Conservation (phyloP, 2,113 vertebrate genomes). For the Crotalus helleri region DNA sequence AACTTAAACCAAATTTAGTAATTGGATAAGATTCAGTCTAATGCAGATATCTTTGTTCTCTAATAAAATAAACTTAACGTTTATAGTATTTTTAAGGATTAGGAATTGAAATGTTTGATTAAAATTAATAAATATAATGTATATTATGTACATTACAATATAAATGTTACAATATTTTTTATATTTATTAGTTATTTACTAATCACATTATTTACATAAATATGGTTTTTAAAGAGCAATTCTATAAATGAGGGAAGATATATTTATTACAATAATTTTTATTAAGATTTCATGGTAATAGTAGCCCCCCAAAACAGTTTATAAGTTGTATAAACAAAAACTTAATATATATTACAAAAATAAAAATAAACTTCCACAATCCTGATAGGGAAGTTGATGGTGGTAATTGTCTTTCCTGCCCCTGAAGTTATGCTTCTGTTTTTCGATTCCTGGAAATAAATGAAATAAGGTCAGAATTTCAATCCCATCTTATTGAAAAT, state of each 20-base stretch:
- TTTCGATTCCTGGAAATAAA: not conserved
- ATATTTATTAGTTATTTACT: not conserved
- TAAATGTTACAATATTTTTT: not conserved
- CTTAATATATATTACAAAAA: not conserved
- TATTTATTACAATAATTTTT: not conserved
- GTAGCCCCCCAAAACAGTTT: not conserved
- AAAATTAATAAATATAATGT: not conserved
- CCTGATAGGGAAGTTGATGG: not conserved
- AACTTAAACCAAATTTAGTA: not conserved
- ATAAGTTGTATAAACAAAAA: not conserved
- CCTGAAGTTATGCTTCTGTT: not conserved
- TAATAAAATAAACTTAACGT: not conserved
- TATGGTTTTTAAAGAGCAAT: not conserved
- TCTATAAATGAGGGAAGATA: not conserved
- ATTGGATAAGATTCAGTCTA: not conserved
- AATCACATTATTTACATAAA: not conserved
- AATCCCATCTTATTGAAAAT: not conserved
- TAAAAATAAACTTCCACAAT: not conserved
- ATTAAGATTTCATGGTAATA: not conserved
- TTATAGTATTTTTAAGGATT: not conserved
- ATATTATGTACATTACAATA: not conserved
- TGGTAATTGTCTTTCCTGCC: not conserved
- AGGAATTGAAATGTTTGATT: not conserved
- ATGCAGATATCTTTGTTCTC: not conserved
- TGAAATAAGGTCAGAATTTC: not conserved